Evolutionary conservation across 2,113 vertebrate species (phyloP), one percentile per base, ranked within the genome.

Genomic region (Tachycineta bicolor): DNA sequence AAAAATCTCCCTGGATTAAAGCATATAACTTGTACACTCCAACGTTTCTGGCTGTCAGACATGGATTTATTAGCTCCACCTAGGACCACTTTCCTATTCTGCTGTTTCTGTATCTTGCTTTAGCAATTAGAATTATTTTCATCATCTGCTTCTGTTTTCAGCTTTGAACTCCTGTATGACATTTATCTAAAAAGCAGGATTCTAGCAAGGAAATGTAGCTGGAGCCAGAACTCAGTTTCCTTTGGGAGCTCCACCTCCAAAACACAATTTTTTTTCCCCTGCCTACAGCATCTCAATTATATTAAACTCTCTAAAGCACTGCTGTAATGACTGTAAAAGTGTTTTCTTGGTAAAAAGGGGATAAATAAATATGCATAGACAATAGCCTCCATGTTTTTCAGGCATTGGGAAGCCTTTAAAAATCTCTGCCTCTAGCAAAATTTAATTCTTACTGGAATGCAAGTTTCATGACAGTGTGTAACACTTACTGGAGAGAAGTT

Each of bases 1-100:
- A 97, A 97, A 95, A 97, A 88, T 93, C 86, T 96, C 96, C 86
- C 79, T 75, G 56, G 25, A 97, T 96, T 95, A 98, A 98, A 97
- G 94, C 94, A 94, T 96, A 68, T 97, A 94, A 97, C 97, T 96
- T 97, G 92, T 93, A 91, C 95, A 94, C 58, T 83, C 69, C 65
- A 74, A 56, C 83, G 91, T 93, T 93, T 92, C 88, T 79, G 80
- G 55, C 87, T 97, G 97, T 97, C 96, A 97, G 84, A 85, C 93
- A 87, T 62, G 93, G 93, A 97, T 96, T 90, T 96, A 96, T 96
- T 98, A 97, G 94, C 92, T 91, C 95, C 91, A 88, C 92, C 97
- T 83, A 97, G 90, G 73, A 84, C 82, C 89, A 88, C 83, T 97
- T 80, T 39, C 85, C 73, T 94, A 20, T 85, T 94, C 92, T 87